A percentile compares a stretch with the other conserved stretches of the same genome.
Evolutionary conservation across 2,113 vertebrate genomes (phyloP).

Genomic region (Cyanistes caeruleus): DNA sequence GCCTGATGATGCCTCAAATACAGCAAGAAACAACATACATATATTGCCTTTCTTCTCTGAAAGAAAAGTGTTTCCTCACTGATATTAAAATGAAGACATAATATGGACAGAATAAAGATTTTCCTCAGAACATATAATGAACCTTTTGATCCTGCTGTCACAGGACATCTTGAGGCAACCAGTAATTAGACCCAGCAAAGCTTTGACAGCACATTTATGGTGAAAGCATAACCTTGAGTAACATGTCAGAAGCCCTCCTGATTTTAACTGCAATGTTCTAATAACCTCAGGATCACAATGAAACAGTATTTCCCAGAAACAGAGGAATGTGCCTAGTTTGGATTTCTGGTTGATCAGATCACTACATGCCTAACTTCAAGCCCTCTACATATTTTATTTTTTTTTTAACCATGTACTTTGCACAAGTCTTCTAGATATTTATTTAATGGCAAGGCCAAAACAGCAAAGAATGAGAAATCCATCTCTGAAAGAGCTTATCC

Average conservation of each 20-base stretch:
- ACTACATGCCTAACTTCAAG: neutral
- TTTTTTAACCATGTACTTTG: neutral
- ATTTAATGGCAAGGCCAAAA: neutral
- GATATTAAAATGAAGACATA: slow-evolving; percentile 2
- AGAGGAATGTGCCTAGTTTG: neutral
- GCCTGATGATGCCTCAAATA: neutral
- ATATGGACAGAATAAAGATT: neutral
- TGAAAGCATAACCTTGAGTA: neutral
- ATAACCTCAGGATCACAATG: neutral
- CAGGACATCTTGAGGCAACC: neutral
- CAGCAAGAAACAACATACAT: neutral
- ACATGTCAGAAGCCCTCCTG: neutral
- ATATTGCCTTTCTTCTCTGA: neutral
- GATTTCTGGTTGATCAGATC: neutral
- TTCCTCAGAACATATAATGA: neutral
- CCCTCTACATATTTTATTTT: neutral
- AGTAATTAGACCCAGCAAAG: slow-evolving; percentile 15
- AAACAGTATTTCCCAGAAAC: neutral
- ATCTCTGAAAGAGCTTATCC: neutral
- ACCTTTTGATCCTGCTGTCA: slow-evolving; percentile 40
- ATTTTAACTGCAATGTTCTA: neutral
- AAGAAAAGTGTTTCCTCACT: neutral
- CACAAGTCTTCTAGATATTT: neutral
- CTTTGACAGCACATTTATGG: neutral
- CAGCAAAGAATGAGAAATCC: neutral